Base-by-base conservation (phyloP, 2,113 vertebrate species). In the Apodemus sylvaticus region DNA sequence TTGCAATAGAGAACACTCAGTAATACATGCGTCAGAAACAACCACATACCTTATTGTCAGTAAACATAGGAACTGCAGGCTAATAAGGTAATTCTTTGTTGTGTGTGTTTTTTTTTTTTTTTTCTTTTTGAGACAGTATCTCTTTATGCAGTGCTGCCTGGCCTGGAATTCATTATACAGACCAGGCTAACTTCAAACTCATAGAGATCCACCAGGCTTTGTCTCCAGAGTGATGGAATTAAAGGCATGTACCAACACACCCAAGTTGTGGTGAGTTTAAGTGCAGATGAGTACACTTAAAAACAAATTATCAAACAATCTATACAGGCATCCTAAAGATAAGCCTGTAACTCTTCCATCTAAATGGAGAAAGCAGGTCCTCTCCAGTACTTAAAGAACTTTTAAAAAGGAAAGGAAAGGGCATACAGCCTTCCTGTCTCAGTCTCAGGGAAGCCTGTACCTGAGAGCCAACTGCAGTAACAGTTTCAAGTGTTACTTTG, bases 51-150 rank as follows among this genome's bases (percentile, higher is more conserved):
- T 8, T 71, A 90, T 22, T 64, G 53, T 60, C 20, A 45, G 70
- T 45, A 90, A 86, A 68, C 55, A 82, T 81, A 73, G 62, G 45
- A 94, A 58, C 26, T 1, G 2, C 24, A 64, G 55, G 42, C 16
- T 91, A 89, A 91, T 42, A 95, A 83, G 34, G 74, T 82, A 82
- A 94, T 78, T 96, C 53, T 81, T 85, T 45, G 83, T 11, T 83
- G 36, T 83, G 2, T 82, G 48, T 74, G 36, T 26, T 45, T 45
- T 74, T 76, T 42, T 74, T 42, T 20, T 39, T 73, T 74, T 39
- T 73, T 74, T 36, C 10, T 68, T 68, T 51, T 34, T 22, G 31
- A 53, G 16, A 79, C 77, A 79, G 31, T 5, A 79, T 53, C 51
- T 78, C 5, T 81, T 19, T 20, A 7, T 60, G 79, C 39, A 82